Evolutionary conservation across 2,113 vertebrate species (phyloP), one percentile per base, ranked within the genome.

Genomic region (Ivindomyrus marchei): DNA sequence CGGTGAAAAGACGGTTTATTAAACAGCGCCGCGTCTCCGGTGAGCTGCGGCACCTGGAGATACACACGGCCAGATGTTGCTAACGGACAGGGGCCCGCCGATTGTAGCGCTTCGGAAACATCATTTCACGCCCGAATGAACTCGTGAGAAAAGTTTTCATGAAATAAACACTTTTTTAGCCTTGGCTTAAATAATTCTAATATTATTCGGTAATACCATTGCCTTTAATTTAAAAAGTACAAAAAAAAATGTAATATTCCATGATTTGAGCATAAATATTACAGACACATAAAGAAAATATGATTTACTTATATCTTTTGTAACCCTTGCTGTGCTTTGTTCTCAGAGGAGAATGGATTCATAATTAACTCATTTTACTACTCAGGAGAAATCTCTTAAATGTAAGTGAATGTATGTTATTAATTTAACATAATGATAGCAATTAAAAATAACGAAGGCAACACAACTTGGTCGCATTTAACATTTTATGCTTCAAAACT

Each of bases 311-410:
- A 84, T 46, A 46, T 42, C 39, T n/a, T 85, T 47, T 46, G 45
- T 85, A 85, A 85, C 39, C 83, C 83, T 85, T 46, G 9, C 83
- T 47, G 15, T n/a, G 39, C 80, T 47, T 47, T 47, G 83, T 85
- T 85, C 83, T 47, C 83, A 46, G 83, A 85, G 45, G 83, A 85
- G 83, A 85, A 85, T 85, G 21, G 42, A 46, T 85, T 47, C 83
- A 10, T 46, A 47, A 85, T 85, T 85, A 85, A n/a, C 83, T 45
- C 8, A 46, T 47, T 47, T 85, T 45, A 21, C 45, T 85, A 85
- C 83, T 85, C 83, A 13, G 45, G 83, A 85, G 83, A 47, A 85
- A 46, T 85, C 45, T 8, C 45, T 10, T 46, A 85, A 85, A 85
- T 46, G 45, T 47, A 85, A 85, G 21, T 24, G 83, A 85, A 45